Conservation (phyloP, 2,888 invertebrate genomes). For the Zygaena filipendulae region DNA sequence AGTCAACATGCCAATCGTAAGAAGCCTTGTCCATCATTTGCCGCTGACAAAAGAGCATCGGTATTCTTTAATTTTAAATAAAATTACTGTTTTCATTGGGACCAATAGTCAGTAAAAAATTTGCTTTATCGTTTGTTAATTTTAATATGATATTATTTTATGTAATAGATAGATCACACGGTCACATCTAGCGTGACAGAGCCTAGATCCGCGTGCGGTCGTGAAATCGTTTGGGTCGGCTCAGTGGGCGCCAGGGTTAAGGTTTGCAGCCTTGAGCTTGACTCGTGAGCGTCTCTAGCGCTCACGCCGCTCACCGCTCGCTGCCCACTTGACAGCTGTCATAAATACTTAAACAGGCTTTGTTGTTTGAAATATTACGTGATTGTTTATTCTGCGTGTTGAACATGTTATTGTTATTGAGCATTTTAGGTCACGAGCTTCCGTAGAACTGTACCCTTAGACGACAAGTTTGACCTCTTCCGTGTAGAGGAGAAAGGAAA, state of each 20-base stretch:
- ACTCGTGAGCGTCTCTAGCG: constrained; percentile 39
- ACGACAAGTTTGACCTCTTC: no score
- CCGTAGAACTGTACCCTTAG: background rate
- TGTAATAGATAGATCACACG: constrained; percentile 8
- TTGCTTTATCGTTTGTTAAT: no score
- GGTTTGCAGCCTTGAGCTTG: constrained; percentile 53
- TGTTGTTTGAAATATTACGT: constrained; percentile 10
- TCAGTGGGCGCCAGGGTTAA: constrained; percentile 38
- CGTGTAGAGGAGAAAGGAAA: no score
- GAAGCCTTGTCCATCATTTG: no score
- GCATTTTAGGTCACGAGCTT: no score
- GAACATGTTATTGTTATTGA: no score
- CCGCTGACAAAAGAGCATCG: no score
- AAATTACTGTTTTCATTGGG: constrained; percentile 12
- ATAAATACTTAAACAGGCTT: constrained; percentile 20
- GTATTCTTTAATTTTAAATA: constrained; percentile 4
- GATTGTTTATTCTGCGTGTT: constrained; percentile 3
- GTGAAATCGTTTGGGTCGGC: constrained; percentile 22
- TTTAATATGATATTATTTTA: constrained; percentile 4
- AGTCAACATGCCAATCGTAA: no score
- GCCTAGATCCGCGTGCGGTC: constrained; percentile 8
- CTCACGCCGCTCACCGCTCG: no score
- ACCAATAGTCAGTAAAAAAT: no score
- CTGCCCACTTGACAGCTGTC: constrained; percentile 24
- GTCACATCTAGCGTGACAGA: constrained; percentile 13